Evolutionary conservation across 2,888 invertebrate genomes (phyloP).

Genomic region (Notodonta ziczac): DNA sequence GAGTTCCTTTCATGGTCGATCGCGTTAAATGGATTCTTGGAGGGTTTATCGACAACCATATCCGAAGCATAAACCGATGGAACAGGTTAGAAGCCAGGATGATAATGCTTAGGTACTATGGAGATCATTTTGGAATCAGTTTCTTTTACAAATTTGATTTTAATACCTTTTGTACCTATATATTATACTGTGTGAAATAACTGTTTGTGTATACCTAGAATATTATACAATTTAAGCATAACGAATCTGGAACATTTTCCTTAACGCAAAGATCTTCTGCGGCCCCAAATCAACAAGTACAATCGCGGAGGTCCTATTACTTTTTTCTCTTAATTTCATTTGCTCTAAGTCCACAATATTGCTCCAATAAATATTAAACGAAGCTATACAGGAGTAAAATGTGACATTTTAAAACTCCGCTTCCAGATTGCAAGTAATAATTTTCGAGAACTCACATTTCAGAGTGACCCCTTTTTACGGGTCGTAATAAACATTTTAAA

Average conservation of each 20-base stretch:
- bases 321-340: neutral
- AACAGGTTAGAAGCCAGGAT: neutral
- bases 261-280: neutral
- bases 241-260: too few species aligned
- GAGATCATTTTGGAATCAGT: neutral
- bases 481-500: neutral
- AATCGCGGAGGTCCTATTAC: neutral
- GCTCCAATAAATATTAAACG: neutral
- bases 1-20: neutral
- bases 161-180: too few species aligned
- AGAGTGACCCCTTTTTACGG: constrained; percentile 2
- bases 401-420: neutral
- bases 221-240: too few species aligned
- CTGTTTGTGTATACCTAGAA: too few species aligned
- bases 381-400: neutral
- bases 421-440: constrained; percentile 3
- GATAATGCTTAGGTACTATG: neutral
- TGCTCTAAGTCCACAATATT: neutral
- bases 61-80: neutral
- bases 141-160: too few species aligned
- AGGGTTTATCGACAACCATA: neutral
- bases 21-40: neutral
- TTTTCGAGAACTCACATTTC: constrained; percentile 1
- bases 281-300: neutral
- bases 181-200: too few species aligned